phyloP scores from a whole-genome alignment of 1,140 invertebrate genomes.

The Pseudomyrmex flavicornis region DNA sequence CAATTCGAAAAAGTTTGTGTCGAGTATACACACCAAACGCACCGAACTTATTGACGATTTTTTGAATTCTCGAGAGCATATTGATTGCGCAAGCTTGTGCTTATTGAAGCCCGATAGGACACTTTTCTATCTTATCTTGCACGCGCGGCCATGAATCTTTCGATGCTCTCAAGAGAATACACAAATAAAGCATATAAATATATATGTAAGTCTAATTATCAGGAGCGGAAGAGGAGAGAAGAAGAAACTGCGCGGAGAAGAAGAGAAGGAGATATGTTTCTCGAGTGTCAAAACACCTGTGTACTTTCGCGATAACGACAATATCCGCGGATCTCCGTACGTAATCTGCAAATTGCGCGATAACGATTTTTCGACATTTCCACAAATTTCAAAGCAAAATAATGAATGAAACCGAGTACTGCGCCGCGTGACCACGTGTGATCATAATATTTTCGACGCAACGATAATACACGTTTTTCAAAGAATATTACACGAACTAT shows the following conservation, averaged over 20 bases:
- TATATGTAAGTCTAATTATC: slow-evolving; percentile 41
- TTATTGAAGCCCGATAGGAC: slow-evolving; percentile 25
- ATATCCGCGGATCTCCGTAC: slow-evolving; percentile 60
- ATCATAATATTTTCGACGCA: too few relatives aligned
- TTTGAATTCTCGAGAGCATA: slow-evolving; percentile 21
- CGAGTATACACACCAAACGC: too few relatives aligned
- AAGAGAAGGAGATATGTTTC: too few relatives aligned
- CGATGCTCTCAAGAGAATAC: not conserved
- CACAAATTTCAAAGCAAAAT: not conserved
- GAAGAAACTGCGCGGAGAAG: not conserved
- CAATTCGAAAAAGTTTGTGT: too few relatives aligned
- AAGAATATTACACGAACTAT: too few relatives aligned
- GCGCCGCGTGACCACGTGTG: too few relatives aligned
- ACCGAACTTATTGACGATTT: not conserved
- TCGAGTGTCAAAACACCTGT: slow-evolving; percentile 61
- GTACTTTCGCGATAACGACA: slow-evolving; percentile 65
- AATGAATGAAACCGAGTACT: not conserved
- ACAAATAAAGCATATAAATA: slow-evolving; percentile 22
- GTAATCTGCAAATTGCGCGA: not conserved
- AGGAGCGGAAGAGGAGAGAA: not conserved
- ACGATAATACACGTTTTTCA: too few relatives aligned
- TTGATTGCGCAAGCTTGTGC: not conserved
- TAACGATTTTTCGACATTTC: not conserved
- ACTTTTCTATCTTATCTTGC: slow-evolving; percentile 62
- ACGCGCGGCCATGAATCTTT: slow-evolving; percentile 60